Evolutionary conservation across 2,888 invertebrate species (phyloP).

Genomic region (Drepana falcataria): DNA sequence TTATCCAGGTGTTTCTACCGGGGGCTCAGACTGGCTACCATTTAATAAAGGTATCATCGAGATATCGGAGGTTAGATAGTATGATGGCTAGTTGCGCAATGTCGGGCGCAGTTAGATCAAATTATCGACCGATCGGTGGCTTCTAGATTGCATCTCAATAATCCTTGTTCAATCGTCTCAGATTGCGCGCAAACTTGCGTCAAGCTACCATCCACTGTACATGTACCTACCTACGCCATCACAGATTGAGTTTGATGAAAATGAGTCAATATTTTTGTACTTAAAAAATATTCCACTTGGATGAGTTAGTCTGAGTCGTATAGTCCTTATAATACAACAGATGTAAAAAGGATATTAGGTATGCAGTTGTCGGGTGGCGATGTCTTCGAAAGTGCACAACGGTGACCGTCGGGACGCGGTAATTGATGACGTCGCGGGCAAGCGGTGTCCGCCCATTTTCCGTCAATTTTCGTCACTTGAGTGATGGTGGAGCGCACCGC

Average conservation of each 20-base stretch:
- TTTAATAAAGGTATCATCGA: slow-evolving; percentile 73
- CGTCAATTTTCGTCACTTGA: slow-evolving; percentile 80
- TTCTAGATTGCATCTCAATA: slow-evolving; percentile 76
- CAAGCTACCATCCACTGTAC: slow-evolving; percentile 31
- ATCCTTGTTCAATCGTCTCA: slow-evolving; percentile 56
- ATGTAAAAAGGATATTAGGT: slow-evolving; percentile 58
- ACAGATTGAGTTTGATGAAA: slow-evolving; percentile 47
- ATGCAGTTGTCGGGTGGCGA: slow-evolving; percentile 54
- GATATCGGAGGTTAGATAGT: slow-evolving; percentile 48
- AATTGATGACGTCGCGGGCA: slow-evolving; percentile 77
- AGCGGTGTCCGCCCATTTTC: slow-evolving; percentile 78
- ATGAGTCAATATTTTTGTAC: too few species aligned
- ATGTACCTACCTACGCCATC: slow-evolving; percentile 40
- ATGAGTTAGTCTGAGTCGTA: slow-evolving; percentile 26
- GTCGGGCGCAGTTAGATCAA: slow-evolving; percentile 66
- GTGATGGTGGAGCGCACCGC: slow-evolving; percentile 74
- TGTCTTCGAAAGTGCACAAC: slow-evolving; percentile 45
- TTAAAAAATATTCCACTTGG: slow-evolving; percentile 8
- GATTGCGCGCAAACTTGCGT: slow-evolving; percentile 56
- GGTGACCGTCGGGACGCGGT: slow-evolving; percentile 73
- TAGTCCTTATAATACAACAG: slow-evolving; percentile 46
- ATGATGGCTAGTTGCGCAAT: slow-evolving; percentile 69
- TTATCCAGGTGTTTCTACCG: slow-evolving; percentile 20
- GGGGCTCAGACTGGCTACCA: slow-evolving; percentile 53
- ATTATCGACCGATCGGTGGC: slow-evolving; percentile 72